These are phyloP conservation scores for Chaetops frenatus DNA, from an alignment of 2,113 vertebrate genomes.

Conservation along the genomic window DNA sequence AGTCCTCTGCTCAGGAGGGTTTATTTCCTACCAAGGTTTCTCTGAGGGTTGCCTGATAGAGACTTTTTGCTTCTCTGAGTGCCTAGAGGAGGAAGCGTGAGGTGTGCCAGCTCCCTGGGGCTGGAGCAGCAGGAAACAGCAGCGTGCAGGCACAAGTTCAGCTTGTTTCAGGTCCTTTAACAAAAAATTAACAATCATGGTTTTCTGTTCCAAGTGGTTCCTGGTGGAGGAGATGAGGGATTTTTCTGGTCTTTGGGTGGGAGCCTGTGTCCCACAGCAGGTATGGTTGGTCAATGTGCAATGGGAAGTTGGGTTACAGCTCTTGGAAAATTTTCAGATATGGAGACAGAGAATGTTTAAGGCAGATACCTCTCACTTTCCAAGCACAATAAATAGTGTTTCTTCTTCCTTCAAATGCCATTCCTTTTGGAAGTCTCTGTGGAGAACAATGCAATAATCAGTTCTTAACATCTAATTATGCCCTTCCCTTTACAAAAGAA, in stretches of 20 bases:
- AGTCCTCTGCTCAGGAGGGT: background rate
- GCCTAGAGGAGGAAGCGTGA: background rate
- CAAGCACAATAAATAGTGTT: slow-evolving; percentile 6
- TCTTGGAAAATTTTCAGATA: background rate
- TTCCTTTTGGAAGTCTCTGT: slow-evolving; percentile 16
- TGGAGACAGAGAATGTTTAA: background rate
- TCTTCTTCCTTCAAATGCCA: slow-evolving; percentile 29
- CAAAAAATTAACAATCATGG: background rate
- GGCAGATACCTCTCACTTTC: slow-evolving; percentile 28
- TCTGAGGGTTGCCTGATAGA: background rate
- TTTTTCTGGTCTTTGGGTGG: background rate
- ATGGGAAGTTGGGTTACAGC: background rate
- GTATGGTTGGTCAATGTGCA: background rate
- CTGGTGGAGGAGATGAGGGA: background rate
- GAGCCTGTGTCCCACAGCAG: background rate
- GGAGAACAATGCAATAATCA: slow-evolving; percentile 48
- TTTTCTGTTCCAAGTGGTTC: background rate
- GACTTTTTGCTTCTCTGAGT: background rate
- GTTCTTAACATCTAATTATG: slow-evolving; percentile 32
- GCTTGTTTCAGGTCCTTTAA: background rate
- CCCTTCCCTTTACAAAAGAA: slow-evolving; percentile 28
- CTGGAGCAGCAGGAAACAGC: background rate
- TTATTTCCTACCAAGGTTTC: background rate
- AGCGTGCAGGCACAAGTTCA: background rate
- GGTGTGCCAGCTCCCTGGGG: background rate